Percentiles rank a stretch among this genome's conserved stretches.
Conservation (phyloP, 2,797 vertebrate genomes). For the Steatocranus sp. region DNA sequence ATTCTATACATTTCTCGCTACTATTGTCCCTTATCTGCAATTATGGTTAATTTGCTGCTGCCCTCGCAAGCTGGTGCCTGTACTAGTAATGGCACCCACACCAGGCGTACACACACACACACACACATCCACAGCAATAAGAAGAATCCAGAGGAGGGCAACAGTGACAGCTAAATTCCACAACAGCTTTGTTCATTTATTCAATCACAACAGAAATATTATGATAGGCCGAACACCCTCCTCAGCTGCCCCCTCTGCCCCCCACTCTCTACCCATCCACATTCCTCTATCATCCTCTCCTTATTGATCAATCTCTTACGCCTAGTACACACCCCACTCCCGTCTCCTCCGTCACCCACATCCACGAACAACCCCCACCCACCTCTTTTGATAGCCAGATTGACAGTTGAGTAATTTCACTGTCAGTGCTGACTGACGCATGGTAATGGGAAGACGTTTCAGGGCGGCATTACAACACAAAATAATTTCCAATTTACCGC, state of each 20-base stretch:
- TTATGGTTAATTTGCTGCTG: conserved; percentile 61
- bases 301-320: conserved; percentile 84
- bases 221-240: conserved; percentile 36
- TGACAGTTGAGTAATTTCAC: conserved; percentile 87
- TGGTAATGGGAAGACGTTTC: conserved; percentile 87
- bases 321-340: not conserved
- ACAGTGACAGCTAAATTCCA: conserved; percentile 56
- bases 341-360: not conserved
- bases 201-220: conserved; percentile 64
- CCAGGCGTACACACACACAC: conserved; percentile 10
- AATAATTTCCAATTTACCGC: conserved; percentile 92
- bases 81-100: conserved; percentile 15
- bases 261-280: not conserved
- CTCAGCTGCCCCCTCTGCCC: not conserved
- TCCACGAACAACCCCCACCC: conserved; percentile 26
- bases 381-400: conserved; percentile 77
- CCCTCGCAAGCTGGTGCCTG: conserved; percentile 23
- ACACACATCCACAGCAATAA: conserved; percentile 13
- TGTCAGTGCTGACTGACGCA: conserved; percentile 84
- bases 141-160: conserved; percentile 31
- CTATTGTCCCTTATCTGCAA: conserved; percentile 57
- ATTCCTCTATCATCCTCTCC: conserved; percentile 18
- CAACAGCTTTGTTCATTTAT: conserved; percentile 63
- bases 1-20: conserved; percentile 54
- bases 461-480: conserved; percentile 81